phyloP scores from a whole-genome alignment of 2,888 invertebrate species.

The Pomacea canaliculata region DNA sequence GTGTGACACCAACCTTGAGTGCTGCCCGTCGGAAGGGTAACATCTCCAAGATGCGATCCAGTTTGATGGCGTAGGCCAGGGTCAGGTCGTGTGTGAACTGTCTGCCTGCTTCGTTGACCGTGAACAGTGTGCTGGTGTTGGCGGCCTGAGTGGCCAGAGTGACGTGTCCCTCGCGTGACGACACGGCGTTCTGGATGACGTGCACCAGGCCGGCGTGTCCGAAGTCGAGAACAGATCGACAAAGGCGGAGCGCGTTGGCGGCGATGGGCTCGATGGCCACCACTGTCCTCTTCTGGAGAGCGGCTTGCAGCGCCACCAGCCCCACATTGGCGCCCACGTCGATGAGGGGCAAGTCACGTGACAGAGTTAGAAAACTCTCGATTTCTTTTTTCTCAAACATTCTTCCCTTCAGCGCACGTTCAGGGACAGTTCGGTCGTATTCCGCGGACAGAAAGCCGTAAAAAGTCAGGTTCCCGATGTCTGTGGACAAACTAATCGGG shows the following conservation, averaged over 20 bases:
- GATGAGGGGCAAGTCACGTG: slow-evolving; percentile 8
- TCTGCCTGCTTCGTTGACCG: background rate
- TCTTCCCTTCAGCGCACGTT: background rate
- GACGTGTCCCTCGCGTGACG: background rate
- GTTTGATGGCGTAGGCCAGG: background rate
- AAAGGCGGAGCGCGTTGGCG: slow-evolving; percentile 7
- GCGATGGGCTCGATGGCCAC: slow-evolving; percentile 14
- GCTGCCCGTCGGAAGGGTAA: background rate
- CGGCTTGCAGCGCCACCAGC: slow-evolving; percentile 12
- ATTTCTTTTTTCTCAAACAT: slow-evolving; percentile 5
- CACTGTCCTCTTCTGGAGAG: slow-evolving; percentile 11
- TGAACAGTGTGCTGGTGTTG: background rate
- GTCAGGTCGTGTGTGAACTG: background rate
- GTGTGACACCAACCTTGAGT: slow-evolving; percentile 1
- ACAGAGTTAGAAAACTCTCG: slow-evolving; percentile 2
- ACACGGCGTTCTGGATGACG: slow-evolving; percentile 10
- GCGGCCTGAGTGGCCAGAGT: background rate
- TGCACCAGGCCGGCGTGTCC: slow-evolving; percentile 7
- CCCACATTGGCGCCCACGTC: slow-evolving; percentile 22
- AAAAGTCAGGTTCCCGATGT: background rate
- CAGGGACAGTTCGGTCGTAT: background rate
- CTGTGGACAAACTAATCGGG: background rate
- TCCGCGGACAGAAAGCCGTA: background rate
- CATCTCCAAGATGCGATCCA: slow-evolving; percentile 6
- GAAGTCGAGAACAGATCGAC: slow-evolving; percentile 15